Percentiles rank a stretch among this genome's conserved stretches.
These are phyloP conservation scores for Drosophila nigritarsus DNA, from an alignment of 2,888 invertebrate species.

Conservation along the genomic window DNA sequence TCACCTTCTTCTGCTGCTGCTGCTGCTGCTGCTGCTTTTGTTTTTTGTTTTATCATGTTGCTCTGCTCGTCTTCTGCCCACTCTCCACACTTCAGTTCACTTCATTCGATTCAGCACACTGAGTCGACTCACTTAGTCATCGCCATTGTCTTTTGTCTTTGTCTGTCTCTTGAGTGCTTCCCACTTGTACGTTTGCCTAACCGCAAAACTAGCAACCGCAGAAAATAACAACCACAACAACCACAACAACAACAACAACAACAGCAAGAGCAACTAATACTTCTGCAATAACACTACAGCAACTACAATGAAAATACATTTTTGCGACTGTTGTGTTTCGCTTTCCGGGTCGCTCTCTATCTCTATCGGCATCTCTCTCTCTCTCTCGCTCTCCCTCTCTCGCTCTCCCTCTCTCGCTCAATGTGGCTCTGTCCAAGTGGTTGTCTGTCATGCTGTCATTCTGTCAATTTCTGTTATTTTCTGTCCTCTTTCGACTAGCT, in stretches of 20 bases:
- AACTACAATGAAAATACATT: slow-evolving; percentile 28
- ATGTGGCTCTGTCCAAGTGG: not conserved
- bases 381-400: not conserved
- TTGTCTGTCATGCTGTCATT: slow-evolving; percentile 17
- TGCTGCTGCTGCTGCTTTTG: not conserved
- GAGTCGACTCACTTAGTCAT: slow-evolving; percentile 39
- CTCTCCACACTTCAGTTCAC: slow-evolving; percentile 8
- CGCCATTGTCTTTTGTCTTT: slow-evolving; percentile 36
- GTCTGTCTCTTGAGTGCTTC: slow-evolving; percentile 56
- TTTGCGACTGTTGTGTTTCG: slow-evolving; percentile 51
- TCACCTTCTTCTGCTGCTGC: not conserved
- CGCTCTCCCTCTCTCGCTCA: not conserved
- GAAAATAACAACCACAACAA: slow-evolving; percentile 21
- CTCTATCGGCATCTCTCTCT: not conserved
- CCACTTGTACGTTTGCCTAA: slow-evolving; percentile 47
- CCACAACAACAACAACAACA: slow-evolving; percentile 15
- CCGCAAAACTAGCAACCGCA: slow-evolving; percentile 57
- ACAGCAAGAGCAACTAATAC: slow-evolving; percentile 2
- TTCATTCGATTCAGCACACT: slow-evolving; percentile 2
- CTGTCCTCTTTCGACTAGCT: slow-evolving; percentile 13
- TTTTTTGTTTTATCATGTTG: not conserved
- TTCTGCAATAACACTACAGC: slow-evolving; percentile 7
- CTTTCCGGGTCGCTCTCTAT: slow-evolving; percentile 52
- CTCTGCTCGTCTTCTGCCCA: slow-evolving; percentile 9
- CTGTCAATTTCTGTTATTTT: slow-evolving; percentile 17